These are phyloP conservation scores for Neocrepidodera transversa DNA, from an alignment of 2,888 invertebrate species.

Conservation along the genomic window DNA sequence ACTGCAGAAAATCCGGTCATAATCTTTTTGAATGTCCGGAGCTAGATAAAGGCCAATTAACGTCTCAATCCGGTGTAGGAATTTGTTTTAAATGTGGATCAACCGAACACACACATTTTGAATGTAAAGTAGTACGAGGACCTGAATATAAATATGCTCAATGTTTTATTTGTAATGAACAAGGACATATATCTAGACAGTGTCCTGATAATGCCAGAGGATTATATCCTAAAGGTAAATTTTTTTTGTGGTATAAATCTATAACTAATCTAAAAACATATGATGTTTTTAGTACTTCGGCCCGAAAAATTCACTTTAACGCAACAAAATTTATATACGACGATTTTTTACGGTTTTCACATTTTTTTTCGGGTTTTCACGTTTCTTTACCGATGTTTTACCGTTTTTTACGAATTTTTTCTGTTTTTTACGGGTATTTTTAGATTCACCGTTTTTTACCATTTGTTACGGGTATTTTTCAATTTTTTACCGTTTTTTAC, in stretches of 20 bases:
- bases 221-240: slow-evolving; percentile 73
- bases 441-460: too few relatives aligned
- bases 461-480: too few relatives aligned
- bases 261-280: too few relatives aligned
- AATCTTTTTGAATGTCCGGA: slow-evolving; percentile 82
- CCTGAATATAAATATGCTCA: slow-evolving; percentile 80
- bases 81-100: slow-evolving; percentile 92
- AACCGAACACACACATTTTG: slow-evolving; percentile 81
- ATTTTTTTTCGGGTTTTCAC: too few relatives aligned
- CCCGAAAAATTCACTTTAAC: too few relatives aligned
- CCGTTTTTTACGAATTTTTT: too few relatives aligned
- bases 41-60: slow-evolving; percentile 62
- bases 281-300: too few relatives aligned
- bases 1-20: slow-evolving; percentile 82
- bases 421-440: too few relatives aligned
- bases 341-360: too few relatives aligned
- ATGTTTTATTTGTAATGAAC: slow-evolving; percentile 88
- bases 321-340: too few relatives aligned
- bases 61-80: slow-evolving; percentile 64
- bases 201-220: slow-evolving; percentile 90
- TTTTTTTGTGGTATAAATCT: not conserved
- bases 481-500: too few relatives aligned
- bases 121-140: slow-evolving; percentile 72
- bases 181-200: slow-evolving; percentile 86
- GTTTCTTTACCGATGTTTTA: too few relatives aligned